phyloP scores from a whole-genome alignment of 1,140 invertebrate species.

The Antheraea pernyi region DNA sequence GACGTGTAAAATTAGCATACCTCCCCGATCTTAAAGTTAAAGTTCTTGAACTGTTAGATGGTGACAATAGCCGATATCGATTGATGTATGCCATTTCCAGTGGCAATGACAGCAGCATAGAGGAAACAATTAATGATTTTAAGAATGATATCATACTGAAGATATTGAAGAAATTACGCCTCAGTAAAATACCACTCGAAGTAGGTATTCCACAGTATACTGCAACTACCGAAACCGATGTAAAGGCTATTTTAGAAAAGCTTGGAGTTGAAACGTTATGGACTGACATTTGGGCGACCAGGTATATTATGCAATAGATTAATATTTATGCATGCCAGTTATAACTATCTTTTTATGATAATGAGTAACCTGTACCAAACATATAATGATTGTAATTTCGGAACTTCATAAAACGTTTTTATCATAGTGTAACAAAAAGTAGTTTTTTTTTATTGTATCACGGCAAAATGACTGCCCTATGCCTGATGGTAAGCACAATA shows the following conservation, averaged over 20 bases:
- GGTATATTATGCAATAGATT: slow-evolving; percentile 7
- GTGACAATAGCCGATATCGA: slow-evolving; percentile 15
- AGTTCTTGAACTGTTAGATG: slow-evolving; percentile 20
- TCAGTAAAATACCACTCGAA: slow-evolving; percentile 18
- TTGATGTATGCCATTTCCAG: slow-evolving; percentile 13
- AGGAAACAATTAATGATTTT: slow-evolving; percentile 5
- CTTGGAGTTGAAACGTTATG: slow-evolving; percentile 12
- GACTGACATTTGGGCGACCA: slow-evolving; percentile 18
- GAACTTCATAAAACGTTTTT: no score
- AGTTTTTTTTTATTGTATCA: no score
- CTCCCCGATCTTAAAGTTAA: slow-evolving; percentile 15
- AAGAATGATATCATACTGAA: slow-evolving; percentile 12
- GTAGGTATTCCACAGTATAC: slow-evolving; percentile 16
- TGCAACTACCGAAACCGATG: slow-evolving; percentile 13
- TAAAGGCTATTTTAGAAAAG: slow-evolving; percentile 15
- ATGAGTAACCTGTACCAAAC: no score
- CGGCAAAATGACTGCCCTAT: no score
- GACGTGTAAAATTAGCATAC: slow-evolving; percentile 18
- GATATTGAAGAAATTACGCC: slow-evolving; percentile 5
- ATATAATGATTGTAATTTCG: no score
- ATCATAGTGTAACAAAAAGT: no score
- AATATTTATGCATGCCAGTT: not conserved
- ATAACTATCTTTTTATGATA: no score
- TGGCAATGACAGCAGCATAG: slow-evolving; percentile 5
- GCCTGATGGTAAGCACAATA: no score